These are phyloP conservation scores for Sinohyriopsis cumingii DNA, from an alignment of 2,888 invertebrate species.

Conservation along the genomic window DNA sequence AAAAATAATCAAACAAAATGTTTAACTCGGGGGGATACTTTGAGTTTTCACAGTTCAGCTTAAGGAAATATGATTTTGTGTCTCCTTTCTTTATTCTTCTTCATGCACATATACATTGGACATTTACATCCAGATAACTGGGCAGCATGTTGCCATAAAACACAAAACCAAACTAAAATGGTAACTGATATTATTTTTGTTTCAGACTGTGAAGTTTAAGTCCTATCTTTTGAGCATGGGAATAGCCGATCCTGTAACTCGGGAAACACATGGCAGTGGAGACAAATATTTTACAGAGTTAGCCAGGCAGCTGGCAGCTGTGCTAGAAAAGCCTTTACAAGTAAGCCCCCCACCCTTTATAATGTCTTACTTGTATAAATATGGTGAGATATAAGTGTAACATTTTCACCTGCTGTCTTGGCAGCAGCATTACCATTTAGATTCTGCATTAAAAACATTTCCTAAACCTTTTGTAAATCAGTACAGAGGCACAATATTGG, in stretches of 20 bases:
- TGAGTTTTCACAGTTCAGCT: no score
- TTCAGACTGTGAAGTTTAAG: constrained; percentile 92
- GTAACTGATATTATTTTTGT: constrained; percentile 6
- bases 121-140: no score
- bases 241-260: constrained; percentile 97
- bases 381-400: background rate
- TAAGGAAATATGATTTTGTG: no score
- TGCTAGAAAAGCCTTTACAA: constrained; percentile 86
- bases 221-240: constrained; percentile 96
- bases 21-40: no score
- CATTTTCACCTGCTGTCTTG: background rate
- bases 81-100: no score
- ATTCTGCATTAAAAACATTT: background rate
- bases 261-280: constrained; percentile 89
- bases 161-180: background rate
- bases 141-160: background rate
- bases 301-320: constrained; percentile 88
- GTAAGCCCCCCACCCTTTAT: constrained; percentile 72
- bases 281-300: constrained; percentile 86
- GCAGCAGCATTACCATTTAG: background rate
- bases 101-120: no score
- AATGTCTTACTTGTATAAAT: background rate
- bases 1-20: no score
- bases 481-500: no score
- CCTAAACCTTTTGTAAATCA: background rate